These are phyloP conservation scores for Pomacea maculata DNA, from an alignment of 1,140 invertebrate species.

Conservation along the genomic window DNA sequence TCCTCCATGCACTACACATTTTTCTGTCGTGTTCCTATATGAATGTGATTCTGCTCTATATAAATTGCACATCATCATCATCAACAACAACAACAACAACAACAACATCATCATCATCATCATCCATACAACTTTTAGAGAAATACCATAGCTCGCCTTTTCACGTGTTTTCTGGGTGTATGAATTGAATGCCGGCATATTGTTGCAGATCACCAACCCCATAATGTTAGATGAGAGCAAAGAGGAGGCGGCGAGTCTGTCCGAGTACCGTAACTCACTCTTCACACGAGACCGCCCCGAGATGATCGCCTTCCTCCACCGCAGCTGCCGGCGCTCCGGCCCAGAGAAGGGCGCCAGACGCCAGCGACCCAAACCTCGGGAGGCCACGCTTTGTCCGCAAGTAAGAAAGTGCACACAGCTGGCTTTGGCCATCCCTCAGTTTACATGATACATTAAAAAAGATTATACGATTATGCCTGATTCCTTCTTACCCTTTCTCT, in stretches of 20 bases:
- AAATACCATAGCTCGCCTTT: not conserved
- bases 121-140: not conserved
- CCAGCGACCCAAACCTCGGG: too few relatives aligned
- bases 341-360: too few relatives aligned
- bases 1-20: not conserved
- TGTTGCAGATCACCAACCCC: constrained; percentile 7
- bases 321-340: too few relatives aligned
- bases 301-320: constrained; percentile 9
- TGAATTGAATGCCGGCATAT: not conserved
- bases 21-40: too few relatives aligned
- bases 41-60: not conserved
- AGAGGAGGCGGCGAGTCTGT: constrained; percentile 15
- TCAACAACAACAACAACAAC: not conserved
- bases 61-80: not conserved
- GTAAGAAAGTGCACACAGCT: too few relatives aligned
- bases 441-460: too few relatives aligned
- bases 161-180: too few relatives aligned
- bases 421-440: too few relatives aligned
- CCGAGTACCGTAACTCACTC: constrained; percentile 11
- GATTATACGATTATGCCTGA: too few relatives aligned
- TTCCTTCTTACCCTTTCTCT: too few relatives aligned
- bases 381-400: too few relatives aligned
- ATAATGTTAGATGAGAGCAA: constrained; percentile 15
- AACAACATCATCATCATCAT: not conserved
- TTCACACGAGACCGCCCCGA: constrained; percentile 9